Evolutionary conservation across 92 coral and sea anemone genomes (phyloP), one percentile per base, ranked within the genome.

Genomic region (Meandrina meandrites): DNA sequence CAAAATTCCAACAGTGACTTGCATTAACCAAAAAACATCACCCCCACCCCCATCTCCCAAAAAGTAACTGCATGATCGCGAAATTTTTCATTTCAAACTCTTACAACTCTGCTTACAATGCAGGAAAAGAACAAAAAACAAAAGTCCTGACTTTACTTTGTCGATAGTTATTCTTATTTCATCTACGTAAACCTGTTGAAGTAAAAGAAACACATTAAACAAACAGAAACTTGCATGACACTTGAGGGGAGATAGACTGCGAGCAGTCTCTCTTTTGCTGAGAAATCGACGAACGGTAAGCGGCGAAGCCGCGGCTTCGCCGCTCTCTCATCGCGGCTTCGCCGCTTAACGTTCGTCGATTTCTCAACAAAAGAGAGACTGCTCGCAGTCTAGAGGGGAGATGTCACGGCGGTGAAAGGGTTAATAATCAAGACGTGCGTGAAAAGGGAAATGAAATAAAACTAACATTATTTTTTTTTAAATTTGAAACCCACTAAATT

Each of bases 1-100:
- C 88, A 84, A 84, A 84, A 57, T 57, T 76, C 81, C 32, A 76
- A 84, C 75, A 37, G 88, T 78, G 88, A 84, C 88, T 58, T 84
- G 88, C 60, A 64, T 84, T 75, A 84, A 40, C 42, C 48, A 84
- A 76, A 84, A 84, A 58, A 70, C 51, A 70, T 50, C 24, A 37
- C 73, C 32, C 54, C 84, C 56, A 19, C 7, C 74, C 73, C 54
- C 88, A 16, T n/a, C n/a, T n/a, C n/a, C n/a, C n/a, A n/a, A n/a
- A 42, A 74, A 57, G 76, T 58, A 84, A 30, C 56, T 2, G 35
- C 62, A 64, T 27, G 81, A 37, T 58, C 40, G 40, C 40, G 75
- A 57, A n/a, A 40, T 74, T 40, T 24, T 24, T 60, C 31, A 69
- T n/a, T 42, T 76, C 28, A 28, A 42, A 15, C 31, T 82, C 16